Conservation (phyloP, 2,888 invertebrate species). For the Neuroscelio doddi region DNA sequence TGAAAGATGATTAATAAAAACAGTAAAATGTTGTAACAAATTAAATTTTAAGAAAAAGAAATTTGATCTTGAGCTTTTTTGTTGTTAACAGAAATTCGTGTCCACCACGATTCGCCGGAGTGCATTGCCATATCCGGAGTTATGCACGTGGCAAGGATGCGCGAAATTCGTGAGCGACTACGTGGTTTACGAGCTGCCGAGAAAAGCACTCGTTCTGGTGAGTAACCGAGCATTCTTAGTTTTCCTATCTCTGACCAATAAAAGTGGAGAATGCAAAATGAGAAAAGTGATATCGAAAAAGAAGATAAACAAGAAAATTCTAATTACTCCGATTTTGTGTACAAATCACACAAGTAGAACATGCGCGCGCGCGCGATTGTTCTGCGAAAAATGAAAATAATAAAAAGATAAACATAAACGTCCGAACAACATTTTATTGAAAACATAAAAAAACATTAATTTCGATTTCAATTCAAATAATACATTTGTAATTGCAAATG, state of each 20-base stretch:
- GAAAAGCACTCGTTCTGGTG: constrained; percentile 79
- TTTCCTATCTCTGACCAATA: neutral
- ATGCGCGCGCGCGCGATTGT: constrained; percentile 6
- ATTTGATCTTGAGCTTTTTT: neutral
- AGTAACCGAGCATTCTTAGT: constrained; percentile 70
- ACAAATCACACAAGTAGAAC: constrained; percentile 10
- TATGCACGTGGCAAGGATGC: constrained; percentile 82
- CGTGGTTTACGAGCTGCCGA: constrained; percentile 82
- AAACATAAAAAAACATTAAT: no score
- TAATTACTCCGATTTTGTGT: no score
- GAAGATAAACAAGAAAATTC: no score
- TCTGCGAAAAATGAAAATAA: neutral
- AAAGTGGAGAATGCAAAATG: neutral
- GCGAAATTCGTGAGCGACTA: constrained; percentile 85
- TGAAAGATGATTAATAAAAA: no score
- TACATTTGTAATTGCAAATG: no score
- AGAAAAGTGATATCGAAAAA: constrained; percentile 12
- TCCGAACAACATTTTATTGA: no score
- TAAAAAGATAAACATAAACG: no score
- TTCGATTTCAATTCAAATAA: no score
- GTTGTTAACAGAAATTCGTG: constrained; percentile 88
- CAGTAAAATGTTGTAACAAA: no score
- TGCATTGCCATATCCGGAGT: constrained; percentile 80
- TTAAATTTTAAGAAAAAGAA: no score
- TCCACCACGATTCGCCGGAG: constrained; percentile 88